Evolutionary conservation across 2,888 invertebrate genomes (phyloP).

Genomic region (Cenopis cana): DNA sequence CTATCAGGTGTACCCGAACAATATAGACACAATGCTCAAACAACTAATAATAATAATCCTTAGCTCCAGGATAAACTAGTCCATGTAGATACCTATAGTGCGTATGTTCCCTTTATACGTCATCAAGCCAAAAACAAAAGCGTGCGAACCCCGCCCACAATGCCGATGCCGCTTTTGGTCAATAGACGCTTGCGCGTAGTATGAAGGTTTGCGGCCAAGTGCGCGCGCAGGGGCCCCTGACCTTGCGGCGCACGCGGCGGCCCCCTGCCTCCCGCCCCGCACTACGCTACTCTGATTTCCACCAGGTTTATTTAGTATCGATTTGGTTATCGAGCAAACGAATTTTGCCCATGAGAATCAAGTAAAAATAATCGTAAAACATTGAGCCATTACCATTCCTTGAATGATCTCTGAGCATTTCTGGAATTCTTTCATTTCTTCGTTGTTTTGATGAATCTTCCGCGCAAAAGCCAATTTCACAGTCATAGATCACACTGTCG

Average conservation of each 20-base stretch:
- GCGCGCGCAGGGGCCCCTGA: slow-evolving; percentile 75
- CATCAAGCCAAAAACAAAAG: slow-evolving; percentile 25
- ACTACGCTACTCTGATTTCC: slow-evolving; percentile 58
- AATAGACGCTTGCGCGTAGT: slow-evolving; percentile 55
- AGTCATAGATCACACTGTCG: slow-evolving; percentile 18
- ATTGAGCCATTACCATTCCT: slow-evolving; percentile 21
- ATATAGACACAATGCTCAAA: background rate
- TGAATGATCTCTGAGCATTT: no score
- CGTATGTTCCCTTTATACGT: slow-evolving; percentile 9
- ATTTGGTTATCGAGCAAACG: slow-evolving; percentile 49
- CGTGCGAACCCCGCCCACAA: slow-evolving; percentile 35
- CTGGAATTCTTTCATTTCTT: slow-evolving; percentile 16
- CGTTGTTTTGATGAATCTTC: slow-evolving; percentile 11
- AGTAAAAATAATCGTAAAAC: slow-evolving; percentile 38
- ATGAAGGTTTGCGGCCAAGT: slow-evolving; percentile 55
- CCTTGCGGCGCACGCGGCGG: slow-evolving; percentile 68
- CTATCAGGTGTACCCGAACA: slow-evolving; percentile 44
- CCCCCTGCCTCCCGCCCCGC: slow-evolving; percentile 53
- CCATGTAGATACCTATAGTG: slow-evolving; percentile 21
- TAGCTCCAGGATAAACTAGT: background rate
- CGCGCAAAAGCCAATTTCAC: slow-evolving; percentile 11
- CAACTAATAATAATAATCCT: background rate
- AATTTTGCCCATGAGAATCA: slow-evolving; percentile 48
- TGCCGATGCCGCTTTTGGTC: slow-evolving; percentile 56
- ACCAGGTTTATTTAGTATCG: slow-evolving; percentile 50